phyloP scores from a whole-genome alignment of 92 coral and sea anemone genomes.

The Anthopleura xanthogrammica region DNA sequence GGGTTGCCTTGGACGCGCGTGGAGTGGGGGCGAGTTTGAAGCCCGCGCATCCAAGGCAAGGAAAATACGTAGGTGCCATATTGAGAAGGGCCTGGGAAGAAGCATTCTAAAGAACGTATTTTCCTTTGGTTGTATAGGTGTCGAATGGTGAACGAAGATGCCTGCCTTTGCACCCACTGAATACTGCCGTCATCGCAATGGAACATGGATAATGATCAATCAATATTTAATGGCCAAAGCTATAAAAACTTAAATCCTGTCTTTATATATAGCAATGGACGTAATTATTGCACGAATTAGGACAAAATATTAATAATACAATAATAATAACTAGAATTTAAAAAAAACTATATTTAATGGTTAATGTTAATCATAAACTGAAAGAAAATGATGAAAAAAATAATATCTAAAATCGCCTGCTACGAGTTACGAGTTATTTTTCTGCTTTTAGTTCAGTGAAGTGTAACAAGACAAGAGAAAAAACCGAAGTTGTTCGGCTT shows the following conservation, averaged over 20 bases:
- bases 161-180: neutral
- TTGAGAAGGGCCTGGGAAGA: too few relatives aligned
- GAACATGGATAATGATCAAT: neutral
- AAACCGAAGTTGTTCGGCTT: neutral
- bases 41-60: too few relatives aligned
- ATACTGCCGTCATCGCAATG: neutral
- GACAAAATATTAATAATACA: neutral
- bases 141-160: slow-evolving; percentile 13
- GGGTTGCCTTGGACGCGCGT: too few relatives aligned
- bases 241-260: neutral
- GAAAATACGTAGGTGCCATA: too few relatives aligned
- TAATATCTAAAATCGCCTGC: neutral
- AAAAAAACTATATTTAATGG: neutral
- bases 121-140: neutral
- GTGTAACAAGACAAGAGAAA: too few relatives aligned
- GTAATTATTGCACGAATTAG: slow-evolving; percentile 7
- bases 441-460: neutral
- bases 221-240: neutral
- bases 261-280: slow-evolving; percentile 1
- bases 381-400: neutral
- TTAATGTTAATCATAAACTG: neutral
- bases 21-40: too few relatives aligned
- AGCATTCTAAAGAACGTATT: too few relatives aligned
- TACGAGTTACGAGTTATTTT: neutral
- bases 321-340: neutral